Evolutionary conservation across 2,113 vertebrate species (phyloP), one percentile per base, ranked within the genome.

Genomic region (Sinocyclocheilus grahami): DNA sequence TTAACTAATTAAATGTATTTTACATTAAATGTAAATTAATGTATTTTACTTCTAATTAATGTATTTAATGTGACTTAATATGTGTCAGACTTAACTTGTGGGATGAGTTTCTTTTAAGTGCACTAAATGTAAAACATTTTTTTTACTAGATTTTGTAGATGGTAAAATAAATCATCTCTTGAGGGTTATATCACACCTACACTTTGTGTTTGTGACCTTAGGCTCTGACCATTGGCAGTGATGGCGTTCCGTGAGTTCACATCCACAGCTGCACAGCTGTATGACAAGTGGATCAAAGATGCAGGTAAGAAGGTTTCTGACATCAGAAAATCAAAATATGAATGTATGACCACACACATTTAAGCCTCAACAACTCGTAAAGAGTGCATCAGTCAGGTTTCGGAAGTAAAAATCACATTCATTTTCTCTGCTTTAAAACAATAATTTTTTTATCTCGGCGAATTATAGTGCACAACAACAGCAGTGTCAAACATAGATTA

Each of bases 211-310:
- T 76, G 16, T 60, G 5, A 1, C 1, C 74, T 88, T n/a, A 93
- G 89, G 82, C 77, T 90, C 90, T 60, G 10, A 14, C 88, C 85
- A 83, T 37, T 82, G 60, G 78, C 88, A 88, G 93, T 93, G 90
- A 99, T 99, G 98, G 96, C 95, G n/a, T 91, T 98, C 62, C 93
- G 90, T 65, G 93, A 96, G 72, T 92, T 99, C 60, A 97, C 95
- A 78, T 95, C 96, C 1, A 96, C 96, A 18, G 97, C 95, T 4
- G 94, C 94, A 0, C 92, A 92, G 24, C 92, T 98, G 78, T 99
- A 99, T 80, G 96, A 97, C 85, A 94, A 96, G 82, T 97, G 96
- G 95, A 94, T 99, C 87, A 96, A 97, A 93, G 93, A 95, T 92
- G 97, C 96, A 2, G 98, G 98, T 98, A 87, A 81, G 63, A 30